Percentiles rank a stretch among this genome's conserved stretches.
Conservation (phyloP, 2,113 vertebrate species). For the Rhinolophus ferrumequinum region DNA sequence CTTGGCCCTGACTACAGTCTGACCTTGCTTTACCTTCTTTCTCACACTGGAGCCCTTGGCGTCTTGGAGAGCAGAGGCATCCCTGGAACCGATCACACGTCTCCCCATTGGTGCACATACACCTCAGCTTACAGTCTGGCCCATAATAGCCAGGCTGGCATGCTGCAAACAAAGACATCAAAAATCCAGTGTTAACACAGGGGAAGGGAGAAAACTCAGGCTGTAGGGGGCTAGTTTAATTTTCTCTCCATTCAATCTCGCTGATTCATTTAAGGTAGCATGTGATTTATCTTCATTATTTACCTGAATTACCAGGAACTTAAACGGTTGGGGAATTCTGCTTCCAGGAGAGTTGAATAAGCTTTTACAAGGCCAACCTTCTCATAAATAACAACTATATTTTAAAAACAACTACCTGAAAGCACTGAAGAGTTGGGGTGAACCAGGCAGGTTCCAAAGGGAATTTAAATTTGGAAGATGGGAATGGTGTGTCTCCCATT, state of each 20-base stretch:
- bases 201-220: not conserved
- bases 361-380: not conserved
- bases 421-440: not conserved
- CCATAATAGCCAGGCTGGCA: slow-evolving; percentile 89
- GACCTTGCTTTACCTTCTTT: slow-evolving; percentile 91
- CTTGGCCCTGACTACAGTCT: slow-evolving; percentile 79
- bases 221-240: not conserved
- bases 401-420: not conserved
- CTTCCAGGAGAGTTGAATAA: not conserved
- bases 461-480: not conserved
- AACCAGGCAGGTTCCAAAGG: not conserved
- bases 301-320: not conserved
- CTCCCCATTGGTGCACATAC: slow-evolving; percentile 86
- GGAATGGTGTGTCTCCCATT: not conserved
- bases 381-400: not conserved
- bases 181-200: slow-evolving; percentile 4
- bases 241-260: not conserved
- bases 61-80: slow-evolving; percentile 87
- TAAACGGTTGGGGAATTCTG: not conserved
- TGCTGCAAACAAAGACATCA: slow-evolving; percentile 82
- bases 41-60: slow-evolving; percentile 90
- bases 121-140: slow-evolving; percentile 89
- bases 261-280: not conserved
- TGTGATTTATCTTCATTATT: not conserved
- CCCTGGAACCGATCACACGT: slow-evolving; percentile 90